Percentiles rank a stretch among this genome's conserved stretches.
Conservation (phyloP, 2,113 vertebrate genomes). For the Pandion haliaetus region DNA sequence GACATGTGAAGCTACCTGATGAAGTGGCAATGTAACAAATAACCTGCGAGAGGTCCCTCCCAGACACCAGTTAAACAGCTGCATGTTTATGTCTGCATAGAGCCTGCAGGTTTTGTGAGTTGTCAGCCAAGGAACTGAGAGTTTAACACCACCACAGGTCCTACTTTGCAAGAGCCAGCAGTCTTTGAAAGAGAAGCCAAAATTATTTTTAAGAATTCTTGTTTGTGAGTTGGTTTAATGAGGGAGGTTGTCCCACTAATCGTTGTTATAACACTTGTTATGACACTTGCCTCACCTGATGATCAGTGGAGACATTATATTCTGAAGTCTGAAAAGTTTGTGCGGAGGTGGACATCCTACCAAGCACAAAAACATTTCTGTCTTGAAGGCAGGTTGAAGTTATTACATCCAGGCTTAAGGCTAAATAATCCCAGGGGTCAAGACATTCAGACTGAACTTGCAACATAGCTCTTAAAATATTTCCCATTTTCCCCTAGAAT, state of each 20-base stretch:
- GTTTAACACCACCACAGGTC: neutral
- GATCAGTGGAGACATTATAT: neutral
- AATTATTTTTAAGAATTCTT: neutral
- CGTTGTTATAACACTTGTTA: neutral
- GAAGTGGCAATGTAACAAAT: neutral
- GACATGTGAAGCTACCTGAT: neutral
- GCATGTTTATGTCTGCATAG: neutral
- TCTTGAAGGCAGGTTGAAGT: neutral
- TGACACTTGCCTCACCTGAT: neutral
- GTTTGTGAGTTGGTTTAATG: neutral
- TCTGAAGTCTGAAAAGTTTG: neutral
- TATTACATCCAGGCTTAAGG: conserved; percentile 7
- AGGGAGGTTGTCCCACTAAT: neutral
- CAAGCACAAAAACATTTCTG: neutral
- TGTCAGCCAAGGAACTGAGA: neutral
- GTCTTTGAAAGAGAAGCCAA: neutral
- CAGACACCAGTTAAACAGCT: neutral
- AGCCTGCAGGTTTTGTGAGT: neutral
- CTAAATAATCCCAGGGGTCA: neutral
- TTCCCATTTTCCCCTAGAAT: neutral
- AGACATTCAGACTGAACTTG: neutral
- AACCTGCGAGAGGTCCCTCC: neutral
- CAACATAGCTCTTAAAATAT: conserved; percentile 1
- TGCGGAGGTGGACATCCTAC: neutral
- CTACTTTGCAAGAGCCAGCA: neutral